These are phyloP conservation scores for Tillus elongatus DNA, from an alignment of 2,888 invertebrate species.

Conservation along the genomic window DNA sequence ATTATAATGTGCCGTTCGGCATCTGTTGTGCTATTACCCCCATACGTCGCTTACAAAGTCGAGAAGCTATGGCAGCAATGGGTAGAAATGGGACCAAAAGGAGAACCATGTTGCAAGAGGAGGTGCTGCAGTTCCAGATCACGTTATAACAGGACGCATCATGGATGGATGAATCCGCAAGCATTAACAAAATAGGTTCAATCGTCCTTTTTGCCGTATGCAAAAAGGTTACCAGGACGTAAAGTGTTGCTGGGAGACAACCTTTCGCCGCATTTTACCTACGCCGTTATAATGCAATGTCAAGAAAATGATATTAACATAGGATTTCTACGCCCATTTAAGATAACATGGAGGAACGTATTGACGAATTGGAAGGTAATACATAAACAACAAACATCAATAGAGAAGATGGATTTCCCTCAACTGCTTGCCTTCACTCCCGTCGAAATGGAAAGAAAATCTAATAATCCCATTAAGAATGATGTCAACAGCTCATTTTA, in stretches of 20 bases:
- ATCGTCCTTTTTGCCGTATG: constrained; percentile 23
- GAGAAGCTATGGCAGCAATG: constrained; percentile 28
- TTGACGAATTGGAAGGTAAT: constrained; percentile 2
- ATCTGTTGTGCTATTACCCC: constrained; percentile 28
- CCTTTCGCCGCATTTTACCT: constrained; percentile 24
- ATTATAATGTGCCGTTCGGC: constrained; percentile 32
- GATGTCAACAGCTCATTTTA: constrained; percentile 7
- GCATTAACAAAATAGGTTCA: constrained; percentile 27
- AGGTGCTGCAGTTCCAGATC: constrained; percentile 23
- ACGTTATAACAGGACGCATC: constrained; percentile 20
- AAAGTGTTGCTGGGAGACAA: constrained; percentile 25
- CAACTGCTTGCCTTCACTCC: constrained; percentile 5
- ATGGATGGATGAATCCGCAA: constrained; percentile 20
- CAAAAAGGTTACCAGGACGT: constrained; percentile 19
- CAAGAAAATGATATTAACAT: constrained; percentile 26
- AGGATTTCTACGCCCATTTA: constrained; percentile 5
- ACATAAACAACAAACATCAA: not conserved
- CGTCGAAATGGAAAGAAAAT: constrained; percentile 9
- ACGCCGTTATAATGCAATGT: constrained; percentile 25
- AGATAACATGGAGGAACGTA: constrained; percentile 2
- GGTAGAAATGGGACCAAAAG: constrained; percentile 31
- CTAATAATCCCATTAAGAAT: not conserved
- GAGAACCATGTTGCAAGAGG: constrained; percentile 22
- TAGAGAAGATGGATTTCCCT: constrained; percentile 1
- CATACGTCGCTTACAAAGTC: constrained; percentile 31